Evolutionary conservation across 2,113 vertebrate genomes (phyloP).

Genomic region (Microtus ochrogaster): DNA sequence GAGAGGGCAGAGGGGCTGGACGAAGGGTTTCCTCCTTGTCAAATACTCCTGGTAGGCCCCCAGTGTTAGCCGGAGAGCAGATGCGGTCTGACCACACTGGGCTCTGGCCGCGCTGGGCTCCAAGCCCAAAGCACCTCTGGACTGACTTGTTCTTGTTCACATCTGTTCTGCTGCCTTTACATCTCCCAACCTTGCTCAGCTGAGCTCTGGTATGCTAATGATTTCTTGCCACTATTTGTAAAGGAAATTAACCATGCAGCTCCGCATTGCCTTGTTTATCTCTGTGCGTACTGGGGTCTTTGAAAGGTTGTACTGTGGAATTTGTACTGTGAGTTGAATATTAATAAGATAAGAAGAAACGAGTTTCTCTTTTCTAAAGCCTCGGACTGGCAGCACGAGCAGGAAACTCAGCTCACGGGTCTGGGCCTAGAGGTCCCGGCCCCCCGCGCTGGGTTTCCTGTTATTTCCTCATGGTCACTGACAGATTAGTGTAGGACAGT

Average conservation of each 20-base stretch:
- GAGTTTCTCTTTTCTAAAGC: conserved; percentile 47
- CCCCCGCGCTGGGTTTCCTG: neutral
- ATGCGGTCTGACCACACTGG: neutral
- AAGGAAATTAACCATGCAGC: conserved; percentile 32
- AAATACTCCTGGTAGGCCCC: neutral
- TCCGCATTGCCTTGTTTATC: conserved; percentile 42
- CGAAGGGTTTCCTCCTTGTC: neutral
- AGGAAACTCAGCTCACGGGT: neutral
- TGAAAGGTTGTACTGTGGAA: conserved; percentile 71
- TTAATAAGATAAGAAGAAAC: conserved; percentile 75
- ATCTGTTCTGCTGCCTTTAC: conserved; percentile 4
- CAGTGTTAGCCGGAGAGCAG: neutral
- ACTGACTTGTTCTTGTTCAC: neutral
- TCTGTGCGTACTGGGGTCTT: conserved; percentile 62
- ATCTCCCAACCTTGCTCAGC: neutral
- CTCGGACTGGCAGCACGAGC: neutral
- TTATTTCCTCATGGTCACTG: neutral
- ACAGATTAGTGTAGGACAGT: neutral
- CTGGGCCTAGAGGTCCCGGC: neutral
- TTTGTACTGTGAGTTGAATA: conserved; percentile 77
- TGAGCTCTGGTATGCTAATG: conserved; percentile 37
- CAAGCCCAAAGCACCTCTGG: neutral
- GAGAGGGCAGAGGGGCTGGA: too few relatives aligned
- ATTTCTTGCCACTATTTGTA: conserved; percentile 51
- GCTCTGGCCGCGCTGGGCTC: neutral